Percentiles rank a stretch among this genome's conserved stretches.
phyloP scores from a whole-genome alignment of 2,113 vertebrate genomes.

The Psephotus haematonotus region DNA sequence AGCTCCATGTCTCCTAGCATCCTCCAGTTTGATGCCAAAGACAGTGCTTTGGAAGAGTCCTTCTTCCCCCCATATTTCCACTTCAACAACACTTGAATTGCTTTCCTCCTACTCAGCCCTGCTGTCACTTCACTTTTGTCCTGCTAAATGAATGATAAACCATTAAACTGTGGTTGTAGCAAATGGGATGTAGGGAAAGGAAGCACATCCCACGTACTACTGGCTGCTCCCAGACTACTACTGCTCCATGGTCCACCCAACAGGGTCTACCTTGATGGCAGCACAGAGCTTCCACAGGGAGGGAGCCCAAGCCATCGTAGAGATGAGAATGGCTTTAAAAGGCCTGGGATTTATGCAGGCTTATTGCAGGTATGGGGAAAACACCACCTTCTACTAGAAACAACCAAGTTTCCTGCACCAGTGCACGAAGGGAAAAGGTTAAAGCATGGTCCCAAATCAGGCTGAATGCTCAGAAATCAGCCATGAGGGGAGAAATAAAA shows the following conservation, averaged over 20 bases:
- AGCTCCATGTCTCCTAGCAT: neutral
- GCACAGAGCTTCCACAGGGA: neutral
- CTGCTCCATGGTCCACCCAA: neutral
- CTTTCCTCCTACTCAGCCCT: constrained; percentile 34
- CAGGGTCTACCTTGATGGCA: accelerated
- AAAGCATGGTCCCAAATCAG: neutral
- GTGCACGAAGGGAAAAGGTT: accelerated
- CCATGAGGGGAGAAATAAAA: accelerated
- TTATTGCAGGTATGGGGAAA: accelerated
- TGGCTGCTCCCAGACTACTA: neutral
- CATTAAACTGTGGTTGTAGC: neutral
- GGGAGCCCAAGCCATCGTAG: neutral
- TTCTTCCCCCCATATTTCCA: neutral
- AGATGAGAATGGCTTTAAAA: neutral
- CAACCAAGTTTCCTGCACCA: neutral
- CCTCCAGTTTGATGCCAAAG: neutral
- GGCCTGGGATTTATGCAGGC: neutral
- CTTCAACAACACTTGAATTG: neutral
- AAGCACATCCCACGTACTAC: neutral
- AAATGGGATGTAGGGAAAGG: neutral
- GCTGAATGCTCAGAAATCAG: neutral
- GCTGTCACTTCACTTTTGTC: constrained; percentile 45
- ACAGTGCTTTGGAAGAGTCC: neutral
- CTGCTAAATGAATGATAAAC: neutral
- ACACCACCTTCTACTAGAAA: neutral